A percentile compares a stretch with the other conserved stretches of the same genome.
Conservation (phyloP, 1,140 invertebrate species). For the Drosophila orena region DNA sequence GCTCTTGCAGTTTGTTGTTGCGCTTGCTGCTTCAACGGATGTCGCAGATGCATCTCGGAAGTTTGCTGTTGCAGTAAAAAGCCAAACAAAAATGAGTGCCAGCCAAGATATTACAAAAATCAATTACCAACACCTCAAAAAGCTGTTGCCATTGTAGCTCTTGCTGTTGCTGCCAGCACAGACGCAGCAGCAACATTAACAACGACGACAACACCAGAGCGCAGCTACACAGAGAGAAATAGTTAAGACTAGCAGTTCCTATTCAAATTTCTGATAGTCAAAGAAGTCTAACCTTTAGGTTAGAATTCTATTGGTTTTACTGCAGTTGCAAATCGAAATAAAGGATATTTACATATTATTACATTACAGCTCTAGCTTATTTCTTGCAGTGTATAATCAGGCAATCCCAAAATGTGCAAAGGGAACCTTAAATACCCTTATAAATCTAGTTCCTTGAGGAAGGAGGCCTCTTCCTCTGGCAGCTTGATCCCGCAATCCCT, state of each 20-base stretch:
- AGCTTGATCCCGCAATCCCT: background rate
- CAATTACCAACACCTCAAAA: constrained; percentile 83
- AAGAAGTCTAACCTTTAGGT: too few species aligned
- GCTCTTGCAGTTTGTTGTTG: constrained; percentile 23
- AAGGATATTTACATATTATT: background rate
- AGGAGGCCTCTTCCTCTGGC: background rate
- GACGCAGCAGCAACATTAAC: constrained; percentile 70
- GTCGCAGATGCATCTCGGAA: constrained; percentile 81
- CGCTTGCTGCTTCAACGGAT: constrained; percentile 56
- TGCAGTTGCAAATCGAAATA: background rate
- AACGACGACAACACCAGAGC: constrained; percentile 51
- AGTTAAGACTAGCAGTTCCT: accelerated
- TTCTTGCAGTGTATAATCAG: background rate
- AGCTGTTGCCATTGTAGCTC: constrained; percentile 58
- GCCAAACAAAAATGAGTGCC: constrained; percentile 68
- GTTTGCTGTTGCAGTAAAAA: constrained; percentile 66
- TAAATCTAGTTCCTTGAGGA: background rate
- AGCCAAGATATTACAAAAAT: constrained; percentile 83
- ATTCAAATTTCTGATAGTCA: background rate
- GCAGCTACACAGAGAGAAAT: constrained; percentile 18
- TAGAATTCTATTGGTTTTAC: too few species aligned
- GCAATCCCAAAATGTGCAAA: background rate
- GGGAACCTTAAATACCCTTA: constrained; percentile 33
- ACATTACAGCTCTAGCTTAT: background rate
- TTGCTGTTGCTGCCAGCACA: constrained; percentile 38